These are phyloP conservation scores for Machaerirhynchus nigripectus DNA, from an alignment of 2,113 vertebrate species.

Conservation along the genomic window DNA sequence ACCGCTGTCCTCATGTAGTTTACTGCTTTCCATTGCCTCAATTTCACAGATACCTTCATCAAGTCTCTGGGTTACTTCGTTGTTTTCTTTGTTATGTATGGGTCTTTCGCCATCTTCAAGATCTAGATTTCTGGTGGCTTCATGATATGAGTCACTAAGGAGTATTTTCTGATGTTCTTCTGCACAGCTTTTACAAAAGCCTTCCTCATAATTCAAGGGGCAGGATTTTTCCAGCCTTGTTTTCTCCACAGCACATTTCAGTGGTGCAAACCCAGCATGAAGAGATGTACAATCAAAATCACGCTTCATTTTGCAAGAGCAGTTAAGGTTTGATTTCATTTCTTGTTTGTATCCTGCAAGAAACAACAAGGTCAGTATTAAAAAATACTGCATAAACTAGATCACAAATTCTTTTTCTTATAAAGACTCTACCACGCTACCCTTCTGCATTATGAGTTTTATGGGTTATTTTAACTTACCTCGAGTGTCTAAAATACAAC, in stretches of 20 bases:
- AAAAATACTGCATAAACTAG: neutral
- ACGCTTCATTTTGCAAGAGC: conserved; percentile 67
- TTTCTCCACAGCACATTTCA: conserved; percentile 43
- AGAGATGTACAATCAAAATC: conserved; percentile 39
- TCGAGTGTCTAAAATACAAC: neutral
- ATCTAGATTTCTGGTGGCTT: neutral
- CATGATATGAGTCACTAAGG: neutral
- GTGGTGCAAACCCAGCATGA: neutral
- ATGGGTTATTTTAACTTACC: neutral
- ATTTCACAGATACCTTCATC: conserved; percentile 25
- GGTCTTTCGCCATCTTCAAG: conserved; percentile 53
- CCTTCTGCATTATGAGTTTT: neutral
- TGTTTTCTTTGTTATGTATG: conserved; percentile 78
- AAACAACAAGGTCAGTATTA: neutral
- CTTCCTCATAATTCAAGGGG: conserved; percentile 11
- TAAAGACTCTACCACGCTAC: neutral
- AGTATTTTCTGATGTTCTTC: conserved; percentile 40
- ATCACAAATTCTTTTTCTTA: neutral
- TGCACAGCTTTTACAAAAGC: conserved; percentile 54
- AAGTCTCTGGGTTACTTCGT: conserved; percentile 1
- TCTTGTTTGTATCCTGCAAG: conserved; percentile 49
- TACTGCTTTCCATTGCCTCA: conserved; percentile 51
- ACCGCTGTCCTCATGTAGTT: conserved; percentile 73
- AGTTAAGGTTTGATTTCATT: neutral
- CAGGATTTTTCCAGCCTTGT: conserved; percentile 37